These are phyloP conservation scores for Zosterops pallidus DNA, from an alignment of 2,113 vertebrate genomes.

Conservation along the genomic window DNA sequence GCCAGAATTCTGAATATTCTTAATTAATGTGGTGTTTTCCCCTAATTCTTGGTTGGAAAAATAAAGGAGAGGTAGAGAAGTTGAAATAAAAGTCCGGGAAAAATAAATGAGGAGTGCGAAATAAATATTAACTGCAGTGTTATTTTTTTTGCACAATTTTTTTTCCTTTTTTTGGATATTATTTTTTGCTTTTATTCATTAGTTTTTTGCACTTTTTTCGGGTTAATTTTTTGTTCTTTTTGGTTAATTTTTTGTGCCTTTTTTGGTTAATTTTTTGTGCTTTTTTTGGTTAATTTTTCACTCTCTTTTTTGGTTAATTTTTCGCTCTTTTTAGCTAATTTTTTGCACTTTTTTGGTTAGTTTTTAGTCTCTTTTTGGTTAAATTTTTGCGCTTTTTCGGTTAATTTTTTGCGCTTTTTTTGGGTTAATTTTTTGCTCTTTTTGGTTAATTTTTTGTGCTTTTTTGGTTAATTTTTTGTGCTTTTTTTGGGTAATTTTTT, in stretches of 20 bases:
- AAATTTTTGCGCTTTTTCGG: too few relatives aligned
- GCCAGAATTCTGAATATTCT: not conserved
- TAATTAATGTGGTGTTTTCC: not conserved
- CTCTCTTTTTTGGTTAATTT: not conserved
- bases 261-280: not conserved
- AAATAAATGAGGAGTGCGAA: not conserved
- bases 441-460: too few relatives aligned
- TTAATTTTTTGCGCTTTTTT: too few relatives aligned
- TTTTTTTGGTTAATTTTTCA: not conserved
- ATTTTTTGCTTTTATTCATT: not conserved
- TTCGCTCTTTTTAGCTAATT: too few relatives aligned
- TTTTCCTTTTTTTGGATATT: not conserved
- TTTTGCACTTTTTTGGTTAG: too few relatives aligned
- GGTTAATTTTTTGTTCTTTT: not conserved
- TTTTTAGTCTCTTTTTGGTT: not conserved
- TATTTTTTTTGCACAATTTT: not conserved
- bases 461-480: too few relatives aligned
- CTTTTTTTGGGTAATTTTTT: too few relatives aligned
- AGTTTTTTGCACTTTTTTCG: not conserved
- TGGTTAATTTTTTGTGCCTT: not conserved
- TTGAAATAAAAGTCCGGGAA: not conserved
- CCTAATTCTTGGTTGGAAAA: fast-evolving
- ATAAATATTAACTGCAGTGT: not conserved
- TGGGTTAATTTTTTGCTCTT: too few relatives aligned
- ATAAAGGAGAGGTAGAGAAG: not conserved